Base-by-base conservation (phyloP, 92 coral and sea anemone genomes). In the Bergia sp. region DNA sequence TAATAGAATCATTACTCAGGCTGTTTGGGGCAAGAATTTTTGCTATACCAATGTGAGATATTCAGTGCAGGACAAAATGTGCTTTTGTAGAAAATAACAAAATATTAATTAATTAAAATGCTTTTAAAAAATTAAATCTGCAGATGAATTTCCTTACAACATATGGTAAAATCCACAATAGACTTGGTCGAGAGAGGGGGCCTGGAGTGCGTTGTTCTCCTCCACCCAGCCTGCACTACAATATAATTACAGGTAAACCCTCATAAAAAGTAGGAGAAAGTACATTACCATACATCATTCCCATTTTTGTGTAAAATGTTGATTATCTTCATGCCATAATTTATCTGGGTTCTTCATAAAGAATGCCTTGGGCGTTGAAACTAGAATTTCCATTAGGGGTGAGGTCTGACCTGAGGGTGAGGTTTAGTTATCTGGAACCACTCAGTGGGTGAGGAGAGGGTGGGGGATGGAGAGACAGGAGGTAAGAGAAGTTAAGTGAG, bases 61-160 rank as follows among this genome's bases (percentile, higher is more conserved):
- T 74, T 72, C 18, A 71, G 29, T 64, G 36, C 50, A 64, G 4
- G 11, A 29, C 8, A 21, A 73, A 29, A 49, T 12, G 43, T 9
- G 21, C 44, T 78, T 57, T 49, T 40, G 21, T 55, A 16, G 20
- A 4, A 20, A 50, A 16, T 29, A 29, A 29, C 29, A 18, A 38
- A 3, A 23, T 65, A 37, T 20, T 43, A 8, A 73, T 72, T 71
- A 43, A 41, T 16, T 8, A 78, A 4, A 37, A 75, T 29, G 13
- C 23, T 79, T 29, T 77, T 80, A 29, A 29, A 29, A 29, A 29
- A 29, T 72, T 41, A 29, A 37, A 11, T 89, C 79, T 21, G 53
- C 90, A 96, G 98, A 95, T 96, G 94, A 91, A 90, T 76, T 95
- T 96, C 86, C 76, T 82, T 64, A 96, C 98, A 12, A 95, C 98